Base-by-base conservation (phyloP, 2,113 vertebrate species). In the Nanorana parkeri region DNA sequence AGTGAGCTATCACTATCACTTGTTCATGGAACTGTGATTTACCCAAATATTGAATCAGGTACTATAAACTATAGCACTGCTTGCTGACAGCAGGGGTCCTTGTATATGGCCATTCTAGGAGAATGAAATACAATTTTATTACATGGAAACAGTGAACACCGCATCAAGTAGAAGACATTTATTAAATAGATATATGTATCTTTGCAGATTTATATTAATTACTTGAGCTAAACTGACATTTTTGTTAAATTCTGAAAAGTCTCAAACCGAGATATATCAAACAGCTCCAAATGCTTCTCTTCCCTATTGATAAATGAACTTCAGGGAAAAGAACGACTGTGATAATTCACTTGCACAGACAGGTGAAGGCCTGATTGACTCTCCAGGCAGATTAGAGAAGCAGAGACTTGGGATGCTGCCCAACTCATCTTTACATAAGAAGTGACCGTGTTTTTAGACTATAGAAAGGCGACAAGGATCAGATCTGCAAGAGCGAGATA, bases 241-340 rank as follows among this genome's bases (percentile, higher is more conserved):
- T 65, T 60, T 77, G 60, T 21, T 76, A 64, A 60, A 61, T 3
- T 3, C 55, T 75, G 72, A 11, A 61, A 51, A 77, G 58, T 76
- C 28, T 76, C 73, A 51, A 17, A 64, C 60, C 65, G 74, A 64
- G 74, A 64, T 52, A 77, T 77, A 77, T 77, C 58, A 77, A 77
- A 65, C 36, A 0, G 23, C 21, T 75, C 36, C 23, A 20, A 77
- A 51, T n/a, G 60, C 74, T 51, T 65, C 51, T 76, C 61, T 76
- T 47, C 58, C 60, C 17, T 23, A 77, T 28, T 77, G 36, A 77
- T 77, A 52, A 65, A 64, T 77, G 58, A 77, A 51, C 15, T 41
- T 15, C 36, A 52, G 13, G 8, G 74, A 63, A 65, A 77, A 28
- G 23, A 65, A 64, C 3, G 23, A 65, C 74, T 77, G 58, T 26